phyloP scores from a whole-genome alignment of 2,888 invertebrate species.

The Frankliniella intonsa region DNA sequence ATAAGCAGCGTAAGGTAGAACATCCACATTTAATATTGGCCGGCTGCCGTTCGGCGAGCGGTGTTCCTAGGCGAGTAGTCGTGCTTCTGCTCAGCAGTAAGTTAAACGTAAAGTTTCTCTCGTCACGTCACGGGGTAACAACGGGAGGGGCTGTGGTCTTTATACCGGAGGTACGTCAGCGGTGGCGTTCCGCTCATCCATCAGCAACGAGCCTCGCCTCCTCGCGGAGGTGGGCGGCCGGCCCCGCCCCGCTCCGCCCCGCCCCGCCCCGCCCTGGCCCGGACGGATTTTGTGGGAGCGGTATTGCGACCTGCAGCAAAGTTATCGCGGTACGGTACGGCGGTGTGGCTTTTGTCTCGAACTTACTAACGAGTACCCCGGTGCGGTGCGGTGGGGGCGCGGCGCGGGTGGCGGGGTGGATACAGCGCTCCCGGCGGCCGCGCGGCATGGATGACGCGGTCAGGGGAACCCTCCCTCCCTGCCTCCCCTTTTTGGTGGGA shows the following conservation, averaged over 20 bases:
- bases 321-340: conserved; percentile 39
- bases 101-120: no score
- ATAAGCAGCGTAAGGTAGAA: no score
- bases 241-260: no score
- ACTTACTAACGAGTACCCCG: not conserved
- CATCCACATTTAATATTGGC: no score
- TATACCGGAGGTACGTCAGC: conserved; percentile 12
- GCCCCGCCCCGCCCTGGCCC: no score
- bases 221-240: not conserved
- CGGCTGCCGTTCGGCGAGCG: no score
- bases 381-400: conserved; percentile 35
- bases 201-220: not conserved
- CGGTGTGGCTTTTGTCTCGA: conserved; percentile 41
- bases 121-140: no score
- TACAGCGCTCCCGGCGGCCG: not conserved
- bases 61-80: no score
- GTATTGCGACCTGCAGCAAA: conserved; percentile 38
- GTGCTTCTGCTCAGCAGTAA: no score
- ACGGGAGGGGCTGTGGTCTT: no score
- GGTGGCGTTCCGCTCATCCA: conserved; percentile 11
- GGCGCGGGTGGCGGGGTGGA: not conserved
- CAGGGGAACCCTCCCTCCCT: no score
- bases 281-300: not conserved
- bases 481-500: not conserved
- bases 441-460: not conserved